Base-by-base conservation (phyloP, 1,140 invertebrate genomes). In the Scylla paramamosain region DNA sequence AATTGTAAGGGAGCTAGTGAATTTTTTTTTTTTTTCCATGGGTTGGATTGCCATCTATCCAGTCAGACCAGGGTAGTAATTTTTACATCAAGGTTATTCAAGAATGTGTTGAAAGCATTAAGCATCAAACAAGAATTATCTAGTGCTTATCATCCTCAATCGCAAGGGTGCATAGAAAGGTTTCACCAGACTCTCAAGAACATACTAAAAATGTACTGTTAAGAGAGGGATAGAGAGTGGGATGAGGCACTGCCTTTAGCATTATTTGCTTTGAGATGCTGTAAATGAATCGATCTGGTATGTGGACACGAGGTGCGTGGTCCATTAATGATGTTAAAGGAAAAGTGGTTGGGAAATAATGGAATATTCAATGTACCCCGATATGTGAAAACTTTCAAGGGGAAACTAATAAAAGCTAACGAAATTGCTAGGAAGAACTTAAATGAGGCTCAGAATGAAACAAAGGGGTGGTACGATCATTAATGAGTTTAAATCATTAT, bases 141-240 rank as follows among this genome's bases (percentile, higher is more conserved):
- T n/a, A n/a, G n/a, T n/a, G n/a, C n/a, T n/a, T n/a, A n/a, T n/a
- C n/a, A n/a, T n/a, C n/a, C n/a, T n/a, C n/a, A n/a, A n/a, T n/a
- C n/a, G n/a, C n/a, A n/a, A n/a, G n/a, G n/a, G n/a, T n/a, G n/a
- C n/a, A n/a, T n/a, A n/a, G n/a, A n/a, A n/a, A n/a, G n/a, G n/a
- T n/a, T n/a, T n/a, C 91, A 92, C 48, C 91, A 92, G 46, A 92
- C n/a, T n/a, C 52, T 31, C 31, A 92, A 92, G 31, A 92, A 92
- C 31, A 92, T 25, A 4, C 77, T 39, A 25, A 92, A 10, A 92
- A 92, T 92, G 91, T 92, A 77, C 25, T 77, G 67, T 92, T 46
- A 67, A 32, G 91, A 92, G 31, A n/a, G 59, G 10, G 52, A n/a
- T 10, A 29, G 29, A 10, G 28, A 92, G 4, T 92, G 91, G 91